Conservation (phyloP, 2,888 invertebrate genomes). For the Drosophila eohydei region DNA sequence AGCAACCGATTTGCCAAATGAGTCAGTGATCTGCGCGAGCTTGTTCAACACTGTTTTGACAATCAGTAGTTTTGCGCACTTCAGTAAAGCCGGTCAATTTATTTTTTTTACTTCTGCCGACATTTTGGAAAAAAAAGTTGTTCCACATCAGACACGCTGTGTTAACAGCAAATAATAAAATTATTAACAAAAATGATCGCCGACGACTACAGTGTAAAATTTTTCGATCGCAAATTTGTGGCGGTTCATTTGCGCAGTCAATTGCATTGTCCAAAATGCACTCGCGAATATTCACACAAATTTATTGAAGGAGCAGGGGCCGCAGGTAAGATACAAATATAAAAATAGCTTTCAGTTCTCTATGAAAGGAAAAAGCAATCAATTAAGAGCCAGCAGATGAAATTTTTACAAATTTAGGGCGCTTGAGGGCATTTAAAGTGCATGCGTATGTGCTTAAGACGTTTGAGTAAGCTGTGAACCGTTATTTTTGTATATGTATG, state of each 20-base stretch:
- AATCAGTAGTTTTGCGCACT: conserved; percentile 23
- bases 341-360: background rate
- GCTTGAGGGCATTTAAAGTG: background rate
- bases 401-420: background rate
- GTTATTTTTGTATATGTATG: conserved; percentile 34
- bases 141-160: background rate
- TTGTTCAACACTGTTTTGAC: conserved; percentile 36
- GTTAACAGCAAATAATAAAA: background rate
- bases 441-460: background rate
- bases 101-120: background rate
- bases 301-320: conserved; percentile 5
- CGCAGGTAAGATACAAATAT: conserved; percentile 34
- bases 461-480: conserved; percentile 13
- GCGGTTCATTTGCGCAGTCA: conserved; percentile 65
- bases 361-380: too few relatives aligned
- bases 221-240: conserved; percentile 79
- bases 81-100: conserved; percentile 15
- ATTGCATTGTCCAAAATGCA: conserved; percentile 77
- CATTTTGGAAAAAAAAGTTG: background rate
- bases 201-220: conserved; percentile 41
- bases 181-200: conserved; percentile 28
- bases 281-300: conserved; percentile 55
- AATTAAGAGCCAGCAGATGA: background rate
- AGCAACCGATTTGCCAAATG: conserved; percentile 5
- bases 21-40: conserved; percentile 21